Base-by-base conservation (phyloP, 2,888 invertebrate species). In the Noctua pronuba region DNA sequence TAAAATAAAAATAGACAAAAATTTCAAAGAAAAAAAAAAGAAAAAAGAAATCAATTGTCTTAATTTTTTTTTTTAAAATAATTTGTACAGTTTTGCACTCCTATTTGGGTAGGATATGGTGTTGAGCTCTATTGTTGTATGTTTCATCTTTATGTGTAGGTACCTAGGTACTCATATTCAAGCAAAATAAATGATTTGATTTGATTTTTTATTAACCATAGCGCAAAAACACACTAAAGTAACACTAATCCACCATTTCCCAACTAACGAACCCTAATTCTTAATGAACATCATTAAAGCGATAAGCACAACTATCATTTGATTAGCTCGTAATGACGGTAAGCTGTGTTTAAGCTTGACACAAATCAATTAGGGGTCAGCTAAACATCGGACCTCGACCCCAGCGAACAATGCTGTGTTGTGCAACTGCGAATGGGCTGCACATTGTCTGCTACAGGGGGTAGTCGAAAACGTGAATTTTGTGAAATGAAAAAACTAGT, bases 351-450 rank as follows among this genome's bases (percentile, higher is more conserved):
- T 89, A 90, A 82, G 88, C 86, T 73, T 79, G 86, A 85, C 88
- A 89, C 92, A 92, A 93, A 94, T 93, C 92, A 91, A 93, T 93
- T 92, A 92, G 83, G 93, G 95, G 94, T 95, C 94, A 93, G 91
- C 92, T 91, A 90, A 91, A 90, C 89, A 87, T 79, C 77, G 88
- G 88, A 81, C 90, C 89, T 87, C 92, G 92, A 93, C 94, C 95
- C 92, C 86, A 80, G 88, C 89, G 93, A 94, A 92, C 93, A 93
- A 92, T 92, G 93, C 91, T 89, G 75, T 87, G 89, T 91, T 90
- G 89, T 88, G 90, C 90, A 92, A 92, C 89, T 44, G 71, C 35
- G 73, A 82, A 67, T 86, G 78, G 70, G 72, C 69, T 64, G 49
- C 44, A 68, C 55, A 44, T n/a, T 66, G 31, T 11, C 31, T 76